Conservation (phyloP, 1,140 invertebrate species). For the Leptestheria dahalacensis region DNA sequence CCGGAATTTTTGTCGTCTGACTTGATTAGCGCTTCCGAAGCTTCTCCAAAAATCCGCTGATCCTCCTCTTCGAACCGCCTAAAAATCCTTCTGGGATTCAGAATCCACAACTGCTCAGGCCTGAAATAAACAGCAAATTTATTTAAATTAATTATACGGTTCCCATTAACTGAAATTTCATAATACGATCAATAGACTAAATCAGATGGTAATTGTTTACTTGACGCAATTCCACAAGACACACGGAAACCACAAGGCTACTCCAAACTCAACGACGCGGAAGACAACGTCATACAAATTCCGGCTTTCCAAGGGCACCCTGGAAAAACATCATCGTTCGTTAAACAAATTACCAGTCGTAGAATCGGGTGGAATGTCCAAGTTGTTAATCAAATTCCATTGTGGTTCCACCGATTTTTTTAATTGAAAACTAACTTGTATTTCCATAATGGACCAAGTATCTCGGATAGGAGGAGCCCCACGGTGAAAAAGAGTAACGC, state of each 20-base stretch:
- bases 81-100: conserved; percentile 75
- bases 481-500: conserved; percentile 68
- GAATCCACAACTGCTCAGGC: conserved; percentile 82
- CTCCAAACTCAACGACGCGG: conserved; percentile 76
- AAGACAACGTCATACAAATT: conserved; percentile 86
- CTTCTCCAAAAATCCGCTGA: no score
- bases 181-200: no score
- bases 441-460: conserved; percentile 80
- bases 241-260: conserved; percentile 86
- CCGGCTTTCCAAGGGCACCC: conserved; percentile 68
- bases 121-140: conserved; percentile 22
- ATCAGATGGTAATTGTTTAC: no score
- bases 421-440: conserved; percentile 44
- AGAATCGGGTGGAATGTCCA: no score
- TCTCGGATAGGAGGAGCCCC: conserved; percentile 76
- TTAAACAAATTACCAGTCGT: no score
- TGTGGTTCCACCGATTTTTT: no score
- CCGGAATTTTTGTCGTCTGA: no score
- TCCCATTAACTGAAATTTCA: no score
- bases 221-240: conserved; percentile 88
- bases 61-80: conserved; percentile 37
- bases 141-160: neutral
- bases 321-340: conserved; percentile 26
- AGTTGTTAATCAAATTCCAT: no score
- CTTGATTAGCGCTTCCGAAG: no score